phyloP scores from a whole-genome alignment of 1,140 invertebrate species.

The Drosophila novamexicana region DNA sequence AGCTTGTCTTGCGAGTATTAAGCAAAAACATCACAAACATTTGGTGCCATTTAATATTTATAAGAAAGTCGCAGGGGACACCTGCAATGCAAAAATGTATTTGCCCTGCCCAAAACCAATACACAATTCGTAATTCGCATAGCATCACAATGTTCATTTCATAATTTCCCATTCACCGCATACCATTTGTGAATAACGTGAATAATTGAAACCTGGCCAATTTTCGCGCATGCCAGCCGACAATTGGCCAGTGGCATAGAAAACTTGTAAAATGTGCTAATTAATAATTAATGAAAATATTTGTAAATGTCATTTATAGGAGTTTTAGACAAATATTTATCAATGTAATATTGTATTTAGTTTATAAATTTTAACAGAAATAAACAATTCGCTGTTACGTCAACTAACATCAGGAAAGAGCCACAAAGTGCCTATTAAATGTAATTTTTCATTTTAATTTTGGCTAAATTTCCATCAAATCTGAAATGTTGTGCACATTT shows the following conservation, averaged over 20 bases:
- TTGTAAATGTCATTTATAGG: not conserved
- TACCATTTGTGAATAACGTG: conserved; percentile 62
- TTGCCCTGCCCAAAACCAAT: conserved; percentile 19
- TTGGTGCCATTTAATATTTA: conserved; percentile 60
- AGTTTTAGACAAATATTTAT: too few relatives aligned
- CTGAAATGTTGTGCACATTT: too few relatives aligned
- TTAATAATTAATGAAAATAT: not conserved
- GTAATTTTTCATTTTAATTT: too few relatives aligned
- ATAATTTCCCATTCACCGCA: conserved; percentile 59
- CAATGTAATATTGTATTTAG: too few relatives aligned
- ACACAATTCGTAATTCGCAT: not conserved
- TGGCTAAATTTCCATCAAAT: too few relatives aligned
- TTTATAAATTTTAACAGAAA: too few relatives aligned
- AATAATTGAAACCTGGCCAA: conserved; percentile 70
- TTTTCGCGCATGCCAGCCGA: conserved; percentile 58
- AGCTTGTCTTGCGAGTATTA: conserved; percentile 36
- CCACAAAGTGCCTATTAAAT: too few relatives aligned
- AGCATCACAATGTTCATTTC: conserved; percentile 23
- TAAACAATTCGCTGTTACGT: not conserved
- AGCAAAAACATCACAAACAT: conserved; percentile 41
- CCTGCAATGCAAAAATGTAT: conserved; percentile 8
- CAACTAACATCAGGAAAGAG: not conserved
- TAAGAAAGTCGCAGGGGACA: conserved; percentile 54
- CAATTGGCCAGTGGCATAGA: conserved; percentile 54
- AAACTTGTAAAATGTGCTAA: not conserved